A percentile compares a stretch with the other conserved stretches of the same genome.
Conservation (phyloP, 2,888 invertebrate species). For the Oxystoma pomonae region DNA sequence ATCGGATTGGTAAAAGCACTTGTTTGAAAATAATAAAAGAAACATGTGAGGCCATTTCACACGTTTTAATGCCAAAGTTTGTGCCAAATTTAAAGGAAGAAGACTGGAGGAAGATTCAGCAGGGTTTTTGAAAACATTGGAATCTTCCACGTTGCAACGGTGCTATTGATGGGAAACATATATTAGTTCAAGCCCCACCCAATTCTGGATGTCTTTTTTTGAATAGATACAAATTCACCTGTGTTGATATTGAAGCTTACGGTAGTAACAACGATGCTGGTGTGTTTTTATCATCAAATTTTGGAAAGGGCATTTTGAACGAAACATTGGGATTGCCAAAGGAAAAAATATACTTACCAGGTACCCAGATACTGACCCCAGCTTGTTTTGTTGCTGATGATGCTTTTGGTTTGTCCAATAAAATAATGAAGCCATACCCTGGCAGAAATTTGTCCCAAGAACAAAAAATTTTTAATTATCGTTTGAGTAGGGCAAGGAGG, state of each 20-base stretch:
- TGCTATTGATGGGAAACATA: background rate
- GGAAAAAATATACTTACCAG: background rate
- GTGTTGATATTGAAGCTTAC: background rate
- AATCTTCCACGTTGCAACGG: background rate
- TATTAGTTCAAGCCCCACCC: background rate
- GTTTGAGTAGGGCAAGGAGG: conserved; percentile 19
- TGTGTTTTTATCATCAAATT: background rate
- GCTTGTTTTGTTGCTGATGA: conserved; percentile 19
- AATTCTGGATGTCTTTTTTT: background rate
- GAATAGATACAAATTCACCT: background rate
- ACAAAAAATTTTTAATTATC: conserved; percentile 23
- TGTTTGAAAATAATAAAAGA: background rate
- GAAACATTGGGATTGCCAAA: background rate
- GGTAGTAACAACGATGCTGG: background rate
- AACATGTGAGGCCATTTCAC: background rate
- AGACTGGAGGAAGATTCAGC: background rate
- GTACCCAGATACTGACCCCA: background rate
- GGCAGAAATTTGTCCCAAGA: conserved; percentile 12
- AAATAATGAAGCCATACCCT: conserved; percentile 26
- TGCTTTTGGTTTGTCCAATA: conserved; percentile 22
- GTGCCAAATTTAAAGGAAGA: background rate
- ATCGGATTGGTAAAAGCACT: background rate
- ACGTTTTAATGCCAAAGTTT: background rate
- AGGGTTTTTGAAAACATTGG: background rate
- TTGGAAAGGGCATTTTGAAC: background rate